A percentile compares a stretch with the other conserved stretches of the same genome.
Conservation (phyloP, 2,113 vertebrate genomes). For the Agelaius phoeniceus region DNA sequence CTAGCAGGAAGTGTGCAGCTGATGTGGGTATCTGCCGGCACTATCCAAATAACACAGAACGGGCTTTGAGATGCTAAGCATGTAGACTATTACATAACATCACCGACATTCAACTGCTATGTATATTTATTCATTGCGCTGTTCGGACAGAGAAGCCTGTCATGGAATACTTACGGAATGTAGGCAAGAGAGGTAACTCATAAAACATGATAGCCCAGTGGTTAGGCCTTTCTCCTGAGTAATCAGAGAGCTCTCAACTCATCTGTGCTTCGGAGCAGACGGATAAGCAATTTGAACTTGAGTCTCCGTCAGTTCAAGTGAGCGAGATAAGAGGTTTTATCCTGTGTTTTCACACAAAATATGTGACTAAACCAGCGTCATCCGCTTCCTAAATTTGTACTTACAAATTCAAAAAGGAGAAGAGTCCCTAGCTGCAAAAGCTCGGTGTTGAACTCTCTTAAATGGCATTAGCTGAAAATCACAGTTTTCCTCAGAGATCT, state of each 20-base stretch:
- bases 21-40: too few species aligned
- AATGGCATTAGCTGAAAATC: background rate
- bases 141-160: background rate
- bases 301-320: background rate
- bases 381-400: background rate
- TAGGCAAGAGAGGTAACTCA: background rate
- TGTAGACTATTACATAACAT: background rate
- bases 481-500: background rate
- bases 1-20: background rate
- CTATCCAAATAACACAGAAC: background rate
- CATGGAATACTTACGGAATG: background rate
- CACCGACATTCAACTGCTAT: background rate
- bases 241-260: fast-evolving
- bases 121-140: background rate
- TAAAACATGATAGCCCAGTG: background rate
- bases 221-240: background rate
- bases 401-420: background rate
- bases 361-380: background rate
- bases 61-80: background rate
- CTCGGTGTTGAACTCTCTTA: fast-evolving
- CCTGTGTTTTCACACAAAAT: background rate
- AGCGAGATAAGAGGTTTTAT: background rate
- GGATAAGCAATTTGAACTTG: background rate
- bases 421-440: background rate
- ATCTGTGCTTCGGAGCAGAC: background rate